phyloP scores from a whole-genome alignment of 2,888 invertebrate genomes.

The Limnephilus rhombicus region DNA sequence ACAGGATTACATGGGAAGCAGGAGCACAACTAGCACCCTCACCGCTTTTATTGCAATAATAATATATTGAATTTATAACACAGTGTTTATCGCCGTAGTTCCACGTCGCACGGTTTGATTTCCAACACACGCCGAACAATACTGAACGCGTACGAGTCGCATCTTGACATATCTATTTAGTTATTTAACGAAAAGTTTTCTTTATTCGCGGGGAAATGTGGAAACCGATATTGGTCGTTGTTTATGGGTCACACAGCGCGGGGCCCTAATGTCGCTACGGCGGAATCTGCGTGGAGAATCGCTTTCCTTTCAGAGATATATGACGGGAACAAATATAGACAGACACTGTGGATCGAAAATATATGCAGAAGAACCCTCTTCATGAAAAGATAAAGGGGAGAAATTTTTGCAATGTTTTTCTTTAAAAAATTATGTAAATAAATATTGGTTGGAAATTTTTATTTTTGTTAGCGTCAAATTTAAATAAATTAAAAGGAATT shows the following conservation, averaged over 20 bases:
- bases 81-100: conserved; percentile 57
- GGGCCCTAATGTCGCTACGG: conserved; percentile 25
- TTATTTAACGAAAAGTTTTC: conserved; percentile 41
- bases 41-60: conserved; percentile 32
- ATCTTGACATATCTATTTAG: conserved; percentile 66
- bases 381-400: neutral
- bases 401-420: neutral
- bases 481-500: neutral
- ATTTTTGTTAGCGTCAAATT: neutral
- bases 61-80: conserved; percentile 57
- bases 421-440: neutral
- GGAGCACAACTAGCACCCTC: conserved; percentile 51
- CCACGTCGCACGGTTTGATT: conserved; percentile 59
- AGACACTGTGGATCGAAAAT: conserved; percentile 17
- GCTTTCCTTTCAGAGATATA: conserved; percentile 33
- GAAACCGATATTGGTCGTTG: conserved; percentile 48
- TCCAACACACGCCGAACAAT: conserved; percentile 64
- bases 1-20: conserved; percentile 73
- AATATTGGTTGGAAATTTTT: neutral
- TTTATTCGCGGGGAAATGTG: conserved; percentile 52
- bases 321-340: neutral
- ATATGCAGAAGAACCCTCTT: neutral
- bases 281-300: conserved; percentile 62
- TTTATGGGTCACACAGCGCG: conserved; percentile 54
- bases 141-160: conserved; percentile 53